These are phyloP conservation scores for Enteromius fasciolatus DNA, from an alignment of 2,797 vertebrate genomes.

Conservation along the genomic window DNA sequence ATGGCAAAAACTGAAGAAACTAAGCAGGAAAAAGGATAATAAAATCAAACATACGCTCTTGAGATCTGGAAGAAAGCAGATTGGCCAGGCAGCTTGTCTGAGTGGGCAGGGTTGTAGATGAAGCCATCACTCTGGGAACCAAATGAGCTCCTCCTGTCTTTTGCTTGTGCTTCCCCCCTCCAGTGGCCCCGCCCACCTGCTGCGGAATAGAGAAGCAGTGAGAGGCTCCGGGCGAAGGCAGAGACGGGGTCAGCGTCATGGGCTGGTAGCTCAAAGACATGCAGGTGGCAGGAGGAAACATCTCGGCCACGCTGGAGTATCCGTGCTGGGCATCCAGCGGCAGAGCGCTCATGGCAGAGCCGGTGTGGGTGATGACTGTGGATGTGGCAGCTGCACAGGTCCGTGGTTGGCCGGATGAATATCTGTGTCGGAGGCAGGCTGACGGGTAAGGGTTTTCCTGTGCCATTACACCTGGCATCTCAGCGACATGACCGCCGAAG, in stretches of 20 bases:
- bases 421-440: slow-evolving; percentile 76
- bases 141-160: slow-evolving; percentile 69
- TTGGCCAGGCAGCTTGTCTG: slow-evolving; percentile 82
- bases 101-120: slow-evolving; percentile 46
- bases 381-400: slow-evolving; percentile 56
- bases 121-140: slow-evolving; percentile 43
- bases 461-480: slow-evolving; percentile 57
- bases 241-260: slow-evolving; percentile 46
- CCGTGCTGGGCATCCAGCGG: slow-evolving; percentile 45
- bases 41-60: slow-evolving; percentile 66
- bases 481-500: slow-evolving; percentile 57
- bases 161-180: slow-evolving; percentile 71
- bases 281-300: slow-evolving; percentile 64
- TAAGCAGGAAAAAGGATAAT: neutral
- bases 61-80: slow-evolving; percentile 76
- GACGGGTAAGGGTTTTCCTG: slow-evolving; percentile 69
- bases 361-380: slow-evolving; percentile 73
- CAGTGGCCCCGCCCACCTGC: slow-evolving; percentile 62
- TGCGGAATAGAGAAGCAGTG: slow-evolving; percentile 73
- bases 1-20: neutral
- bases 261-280: slow-evolving; percentile 67
- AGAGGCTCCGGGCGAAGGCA: slow-evolving; percentile 56
- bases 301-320: slow-evolving; percentile 66
- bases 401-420: slow-evolving; percentile 61
- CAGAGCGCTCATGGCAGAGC: slow-evolving; percentile 67